Evolutionary conservation across 1,140 invertebrate species (phyloP).

Genomic region (Plodia interpunctella): DNA sequence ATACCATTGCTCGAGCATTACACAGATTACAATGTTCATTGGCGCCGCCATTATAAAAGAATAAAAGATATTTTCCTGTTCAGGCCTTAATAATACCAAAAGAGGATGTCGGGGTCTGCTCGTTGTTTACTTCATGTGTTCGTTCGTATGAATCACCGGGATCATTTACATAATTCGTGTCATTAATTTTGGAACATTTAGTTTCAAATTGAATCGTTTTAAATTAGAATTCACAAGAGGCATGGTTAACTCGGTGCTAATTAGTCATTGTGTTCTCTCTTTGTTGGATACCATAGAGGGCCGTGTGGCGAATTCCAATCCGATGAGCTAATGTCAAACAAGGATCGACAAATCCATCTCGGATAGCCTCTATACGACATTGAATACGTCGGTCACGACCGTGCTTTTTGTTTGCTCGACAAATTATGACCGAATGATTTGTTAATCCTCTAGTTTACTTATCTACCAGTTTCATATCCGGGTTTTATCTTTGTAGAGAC

Average conservation of each 20-base stretch:
- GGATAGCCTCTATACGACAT: conserved; percentile 5
- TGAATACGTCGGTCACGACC: neutral
- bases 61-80: no score
- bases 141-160: conserved; percentile 11
- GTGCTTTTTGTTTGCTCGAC: neutral
- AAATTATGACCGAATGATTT: neutral
- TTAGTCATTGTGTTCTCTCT: neutral
- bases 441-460: neutral
- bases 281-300: conserved; percentile 13
- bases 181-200: conserved; percentile 1
- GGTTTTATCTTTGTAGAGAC: neutral
- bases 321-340: conserved; percentile 30
- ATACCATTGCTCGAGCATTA: no score
- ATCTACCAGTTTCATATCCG: neutral
- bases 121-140: neutral
- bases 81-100: neutral
- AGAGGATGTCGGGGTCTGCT: neutral
- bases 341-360: conserved; percentile 5
- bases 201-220: neutral
- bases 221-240: neutral
- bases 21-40: no score
- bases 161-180: conserved; percentile 3
- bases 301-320: conserved; percentile 23
- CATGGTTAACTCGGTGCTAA: neutral
- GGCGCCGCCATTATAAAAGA: no score